Percentiles rank a stretch among this genome's conserved stretches.
Evolutionary conservation across 1,140 invertebrate species (phyloP).

Genomic region (Kradibia gibbosae): DNA sequence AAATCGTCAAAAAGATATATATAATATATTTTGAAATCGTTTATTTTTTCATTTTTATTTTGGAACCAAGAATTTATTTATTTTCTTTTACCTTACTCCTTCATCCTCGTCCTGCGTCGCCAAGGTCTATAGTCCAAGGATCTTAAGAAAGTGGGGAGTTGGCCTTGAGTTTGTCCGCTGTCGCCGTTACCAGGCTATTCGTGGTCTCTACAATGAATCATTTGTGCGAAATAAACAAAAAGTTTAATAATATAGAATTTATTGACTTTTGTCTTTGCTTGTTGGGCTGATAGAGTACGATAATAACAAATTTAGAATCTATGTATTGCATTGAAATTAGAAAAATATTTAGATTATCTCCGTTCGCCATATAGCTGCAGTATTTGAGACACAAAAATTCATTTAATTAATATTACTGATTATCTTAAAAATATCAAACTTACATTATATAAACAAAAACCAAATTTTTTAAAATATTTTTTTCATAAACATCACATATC

Average conservation of each 20-base stretch:
- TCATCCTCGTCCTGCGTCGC: background rate
- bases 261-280: background rate
- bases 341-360: no score
- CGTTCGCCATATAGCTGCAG: no score
- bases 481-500: no score
- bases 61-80: background rate
- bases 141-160: background rate
- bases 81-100: background rate
- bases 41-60: background rate
- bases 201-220: constrained; percentile 22
- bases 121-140: constrained; percentile 22
- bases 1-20: background rate
- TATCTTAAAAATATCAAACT: no score
- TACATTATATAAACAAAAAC: no score
- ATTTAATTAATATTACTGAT: no score
- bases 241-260: background rate
- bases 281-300: no score
- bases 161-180: background rate
- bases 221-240: background rate
- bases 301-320: background rate
- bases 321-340: background rate
- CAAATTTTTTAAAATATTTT: no score
- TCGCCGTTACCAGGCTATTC: constrained; percentile 50
- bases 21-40: background rate
- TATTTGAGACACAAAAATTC: no score